Conservation (phyloP, 92 coral and sea anemone genomes). For the Galaxea fascicularis region DNA sequence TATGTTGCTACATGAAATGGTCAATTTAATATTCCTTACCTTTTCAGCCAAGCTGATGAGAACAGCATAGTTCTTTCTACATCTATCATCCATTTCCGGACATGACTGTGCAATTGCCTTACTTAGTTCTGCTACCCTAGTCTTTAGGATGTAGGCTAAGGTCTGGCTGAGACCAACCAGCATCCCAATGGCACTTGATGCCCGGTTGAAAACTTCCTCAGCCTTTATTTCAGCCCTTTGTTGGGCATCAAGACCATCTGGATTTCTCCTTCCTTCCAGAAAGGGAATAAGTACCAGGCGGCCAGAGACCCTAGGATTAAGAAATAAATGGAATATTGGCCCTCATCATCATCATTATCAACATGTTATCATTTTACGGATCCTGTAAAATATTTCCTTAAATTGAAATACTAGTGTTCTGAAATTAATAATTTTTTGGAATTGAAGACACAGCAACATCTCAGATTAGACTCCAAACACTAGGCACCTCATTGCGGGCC, state of each 20-base stretch:
- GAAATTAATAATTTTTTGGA: too few species aligned
- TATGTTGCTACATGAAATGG: neutral
- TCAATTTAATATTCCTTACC: conserved; percentile 1
- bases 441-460: too few species aligned
- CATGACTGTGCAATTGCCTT: neutral
- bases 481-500: too few species aligned
- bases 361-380: neutral
- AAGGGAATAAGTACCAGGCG: conserved; percentile 49
- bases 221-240: conserved; percentile 37
- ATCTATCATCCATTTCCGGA: conserved; percentile 42
- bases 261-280: conserved; percentile 44
- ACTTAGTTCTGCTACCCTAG: neutral
- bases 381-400: neutral
- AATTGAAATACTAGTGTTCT: too few species aligned
- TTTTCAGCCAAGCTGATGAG: conserved; percentile 43
- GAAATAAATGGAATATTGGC: too few species aligned
- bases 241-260: conserved; percentile 53
- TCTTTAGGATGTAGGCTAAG: neutral
- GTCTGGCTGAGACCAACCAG: conserved; percentile 20
- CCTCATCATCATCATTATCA: neutral
- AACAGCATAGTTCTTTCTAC: conserved; percentile 26
- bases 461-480: too few species aligned
- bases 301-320: conserved; percentile 38
- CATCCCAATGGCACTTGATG: conserved; percentile 58
- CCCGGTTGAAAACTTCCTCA: conserved; percentile 17